Percentiles rank a stretch among this genome's conserved stretches.
phyloP scores from a whole-genome alignment of 1,140 invertebrate genomes.

The Penaeus indicus region DNA sequence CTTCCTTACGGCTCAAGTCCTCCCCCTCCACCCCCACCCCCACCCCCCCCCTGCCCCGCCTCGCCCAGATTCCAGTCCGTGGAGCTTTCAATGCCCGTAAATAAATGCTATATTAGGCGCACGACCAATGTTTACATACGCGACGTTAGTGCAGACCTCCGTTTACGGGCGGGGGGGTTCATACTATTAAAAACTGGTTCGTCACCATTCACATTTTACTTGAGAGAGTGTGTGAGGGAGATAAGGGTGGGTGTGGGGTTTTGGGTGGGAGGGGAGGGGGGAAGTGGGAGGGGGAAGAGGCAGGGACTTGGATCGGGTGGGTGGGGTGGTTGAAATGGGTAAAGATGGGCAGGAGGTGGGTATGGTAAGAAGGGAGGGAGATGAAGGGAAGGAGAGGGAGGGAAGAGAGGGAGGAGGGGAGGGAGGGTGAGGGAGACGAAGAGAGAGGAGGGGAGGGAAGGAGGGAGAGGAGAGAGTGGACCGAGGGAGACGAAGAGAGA shows the following conservation, averaged over 20 bases:
- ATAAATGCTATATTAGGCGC: too few species aligned
- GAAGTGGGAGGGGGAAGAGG: neutral
- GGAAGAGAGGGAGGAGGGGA: neutral
- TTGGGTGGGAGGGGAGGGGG: neutral
- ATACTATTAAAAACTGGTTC: too few species aligned
- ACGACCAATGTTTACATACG: too few species aligned
- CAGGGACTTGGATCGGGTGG: neutral
- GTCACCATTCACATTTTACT: neutral
- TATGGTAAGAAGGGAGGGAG: neutral
- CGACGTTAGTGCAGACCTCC: too few species aligned
- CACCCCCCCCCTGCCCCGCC: too few species aligned
- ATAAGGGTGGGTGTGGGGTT: neutral
- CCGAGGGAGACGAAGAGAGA: neutral
- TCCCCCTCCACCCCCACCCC: neutral
- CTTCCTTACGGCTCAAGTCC: too few species aligned
- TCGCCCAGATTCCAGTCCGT: too few species aligned
- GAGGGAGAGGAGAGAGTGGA: too few species aligned
- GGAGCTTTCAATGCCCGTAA: too few species aligned
- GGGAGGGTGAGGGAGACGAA: neutral
- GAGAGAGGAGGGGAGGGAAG: neutral
- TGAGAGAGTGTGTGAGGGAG: slow-evolving; percentile 19
- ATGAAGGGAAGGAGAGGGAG: too few species aligned
- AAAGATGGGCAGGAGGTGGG: neutral
- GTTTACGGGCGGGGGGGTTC: too few species aligned
- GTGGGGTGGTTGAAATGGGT: neutral